Evolutionary conservation across 2,113 vertebrate species (phyloP).

Genomic region (Actinemys pallida): DNA sequence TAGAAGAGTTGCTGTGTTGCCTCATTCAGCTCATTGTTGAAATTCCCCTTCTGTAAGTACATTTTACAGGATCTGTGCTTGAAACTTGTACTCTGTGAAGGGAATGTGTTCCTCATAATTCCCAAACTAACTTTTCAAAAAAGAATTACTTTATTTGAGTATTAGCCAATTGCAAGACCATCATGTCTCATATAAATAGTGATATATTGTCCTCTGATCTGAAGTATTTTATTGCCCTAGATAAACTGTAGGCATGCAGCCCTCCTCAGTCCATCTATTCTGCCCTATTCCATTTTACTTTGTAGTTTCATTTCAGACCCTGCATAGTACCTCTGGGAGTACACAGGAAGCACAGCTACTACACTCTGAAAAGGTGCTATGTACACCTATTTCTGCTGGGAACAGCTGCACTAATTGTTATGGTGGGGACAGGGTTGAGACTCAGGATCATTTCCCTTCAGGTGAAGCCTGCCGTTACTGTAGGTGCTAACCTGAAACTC

Average conservation of each 20-base stretch:
- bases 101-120: background rate
- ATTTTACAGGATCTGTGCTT: background rate
- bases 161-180: background rate
- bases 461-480: background rate
- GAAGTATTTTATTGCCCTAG: background rate
- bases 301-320: background rate
- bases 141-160: background rate
- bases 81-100: background rate
- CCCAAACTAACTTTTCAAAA: background rate
- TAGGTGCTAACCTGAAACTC: background rate
- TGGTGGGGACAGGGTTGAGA: background rate
- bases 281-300: background rate
- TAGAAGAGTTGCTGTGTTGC: constrained; percentile 94
- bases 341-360: background rate
- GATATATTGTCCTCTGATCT: background rate
- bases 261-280: background rate
- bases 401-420: no score
- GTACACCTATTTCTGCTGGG: no score
- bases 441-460: background rate
- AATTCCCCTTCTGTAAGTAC: constrained; percentile 94
- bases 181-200: background rate
- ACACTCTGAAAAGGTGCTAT: background rate
- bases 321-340: background rate
- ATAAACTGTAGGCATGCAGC: background rate
- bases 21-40: constrained; percentile 96